Base-by-base conservation (phyloP, 1,140 invertebrate genomes). In the Drosophila santomea region DNA sequence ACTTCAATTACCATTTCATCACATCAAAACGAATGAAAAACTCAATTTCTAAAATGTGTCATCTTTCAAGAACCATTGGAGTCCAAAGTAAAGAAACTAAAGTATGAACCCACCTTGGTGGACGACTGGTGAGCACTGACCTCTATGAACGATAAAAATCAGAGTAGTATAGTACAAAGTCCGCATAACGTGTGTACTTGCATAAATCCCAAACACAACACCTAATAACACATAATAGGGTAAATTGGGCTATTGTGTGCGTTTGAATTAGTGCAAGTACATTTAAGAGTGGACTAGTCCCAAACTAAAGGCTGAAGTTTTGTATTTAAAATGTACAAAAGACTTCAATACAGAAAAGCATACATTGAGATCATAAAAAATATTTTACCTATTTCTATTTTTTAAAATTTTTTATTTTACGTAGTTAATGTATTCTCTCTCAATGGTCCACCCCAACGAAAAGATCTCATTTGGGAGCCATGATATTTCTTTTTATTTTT, bases 201-300 rank as follows among this genome's bases (percentile, higher is more conserved):
- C 60, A 28, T 32, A 32, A 32, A 32, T 32, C 32, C 8, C 32
- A 32, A 10, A 10, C 8, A 8, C 32, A 32, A 32, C 2, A 20
- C 60, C 60, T 41, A 51, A 68, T 50, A 66, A 23, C 35, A 5
- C 43, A 47, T 25, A 67, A 23, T 67, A 50, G 15, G 44, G 14
- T 68, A 68, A 68, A 68, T 68, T 64, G 64, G 17, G 12, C 47
- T 25, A 28, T 68, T 52, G 64, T 68, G 11, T 51, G 59, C 5
- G 35, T 44, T 15, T 66, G 15, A 62, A 66, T 64, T 44, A 51
- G 61, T 44, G 43, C 1, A 17, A n/a, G 32, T 12, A 60, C 15
- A 32, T 32, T 32, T 36, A 3, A 68, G 28, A 4, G 64, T 68
- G 64, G 38, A 64, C 60, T 25, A 63, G 7, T n/a, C 0, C 14